Conservation (phyloP, 1,140 invertebrate genomes). For the Mizuhopecten yessoensis region DNA sequence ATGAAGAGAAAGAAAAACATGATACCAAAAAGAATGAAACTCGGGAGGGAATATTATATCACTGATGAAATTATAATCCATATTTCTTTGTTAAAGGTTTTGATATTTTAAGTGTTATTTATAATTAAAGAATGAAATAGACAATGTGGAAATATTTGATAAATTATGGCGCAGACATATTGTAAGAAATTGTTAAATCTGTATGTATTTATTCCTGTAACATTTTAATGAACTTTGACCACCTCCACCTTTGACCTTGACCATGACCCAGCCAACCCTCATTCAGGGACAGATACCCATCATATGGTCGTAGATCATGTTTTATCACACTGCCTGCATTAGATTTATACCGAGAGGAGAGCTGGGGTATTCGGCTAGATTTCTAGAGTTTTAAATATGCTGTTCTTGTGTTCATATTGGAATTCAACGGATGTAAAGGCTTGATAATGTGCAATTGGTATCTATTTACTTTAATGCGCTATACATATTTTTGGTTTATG, state of each 20-base stretch:
- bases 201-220: background rate
- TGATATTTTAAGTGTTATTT: background rate
- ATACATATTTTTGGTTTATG: background rate
- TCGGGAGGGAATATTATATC: no score
- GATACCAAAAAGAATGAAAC: no score
- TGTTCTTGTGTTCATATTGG: slow-evolving; percentile 23
- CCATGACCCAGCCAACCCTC: background rate
- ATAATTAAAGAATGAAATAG: background rate
- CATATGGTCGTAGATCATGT: no score
- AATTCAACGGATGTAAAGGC: background rate
- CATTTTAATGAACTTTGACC: background rate
- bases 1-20: no score
- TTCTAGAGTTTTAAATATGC: background rate
- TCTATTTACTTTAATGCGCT: slow-evolving; percentile 11
- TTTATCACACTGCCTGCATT: no score
- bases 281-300: no score
- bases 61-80: no score
- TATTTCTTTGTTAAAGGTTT: background rate
- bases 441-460: slow-evolving; percentile 7
- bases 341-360: no score
- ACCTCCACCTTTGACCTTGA: background rate
- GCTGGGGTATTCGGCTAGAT: background rate
- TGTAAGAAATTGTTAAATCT: background rate
- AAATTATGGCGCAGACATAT: no score
- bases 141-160: no score